Base-by-base conservation (phyloP, 37 sponge, comb jelly and placozoan species). In the Petrosia ficiformis region DNA sequence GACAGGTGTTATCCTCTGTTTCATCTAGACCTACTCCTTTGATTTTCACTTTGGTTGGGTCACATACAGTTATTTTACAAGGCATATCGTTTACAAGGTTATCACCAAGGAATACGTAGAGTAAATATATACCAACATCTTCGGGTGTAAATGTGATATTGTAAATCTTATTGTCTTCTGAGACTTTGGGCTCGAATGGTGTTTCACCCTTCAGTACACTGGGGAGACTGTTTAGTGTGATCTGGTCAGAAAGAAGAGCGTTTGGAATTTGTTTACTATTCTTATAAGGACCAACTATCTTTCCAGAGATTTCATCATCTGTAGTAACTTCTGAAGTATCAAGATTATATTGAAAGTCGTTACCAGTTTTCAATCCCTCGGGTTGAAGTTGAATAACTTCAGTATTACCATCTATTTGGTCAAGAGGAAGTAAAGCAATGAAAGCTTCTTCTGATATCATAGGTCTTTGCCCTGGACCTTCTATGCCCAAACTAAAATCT, bases 121-220 rank as follows among this genome's bases (percentile, higher is more conserved):
- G 56, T 26, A 72, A 70, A 65, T 97, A 90, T 16, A 57, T 59
- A 22, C 97, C 97, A 2, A 89, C 88, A 44, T 90, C 86, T n/a
- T 74, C 65, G 1, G 97, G 90, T 19, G 79, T 82, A 79, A 87
- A 97, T n/a, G 52, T 63, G 31, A 87, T 83, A 60, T 59, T 60
- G 65, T 84, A 82, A 0, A 77, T 90, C 38, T 70, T 79, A 30
- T 91, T 79, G 1, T 84, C 74, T 59, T 90, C 84, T 39, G 74
- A 71, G 44, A 90, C 77, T 0, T 81, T 59, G 0, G 91, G 82
- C 2, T 74, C 67, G 4, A 74, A 67, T 29, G 44, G 41, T 29
- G 39, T 16, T 30, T 31, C 63, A 42, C 43, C 59, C 8, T 58
- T 57, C 36, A 59, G 26, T 19, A 48, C 54, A 19, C 54, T 48